These are phyloP conservation scores for Cephus rjabovi DNA, from an alignment of 2,888 invertebrate genomes.

Conservation along the genomic window DNA sequence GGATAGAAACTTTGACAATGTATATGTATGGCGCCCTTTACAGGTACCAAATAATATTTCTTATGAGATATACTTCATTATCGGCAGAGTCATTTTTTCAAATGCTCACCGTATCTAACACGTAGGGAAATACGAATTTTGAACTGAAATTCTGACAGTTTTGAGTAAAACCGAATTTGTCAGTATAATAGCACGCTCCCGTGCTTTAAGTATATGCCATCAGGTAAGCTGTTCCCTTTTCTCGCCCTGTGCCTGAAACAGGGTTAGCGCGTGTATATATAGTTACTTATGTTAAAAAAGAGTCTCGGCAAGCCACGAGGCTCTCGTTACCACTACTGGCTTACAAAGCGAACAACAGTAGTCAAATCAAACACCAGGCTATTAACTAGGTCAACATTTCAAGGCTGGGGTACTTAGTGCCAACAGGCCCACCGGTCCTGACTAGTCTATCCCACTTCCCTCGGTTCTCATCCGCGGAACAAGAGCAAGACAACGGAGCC, in stretches of 20 bases:
- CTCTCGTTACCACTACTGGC: slow-evolving; percentile 43
- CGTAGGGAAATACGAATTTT: neutral
- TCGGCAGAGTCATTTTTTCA: neutral
- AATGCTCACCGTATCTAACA: neutral
- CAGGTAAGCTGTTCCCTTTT: slow-evolving; percentile 1
- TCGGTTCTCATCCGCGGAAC: slow-evolving; percentile 20
- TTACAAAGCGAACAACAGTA: slow-evolving; percentile 55
- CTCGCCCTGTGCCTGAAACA: neutral
- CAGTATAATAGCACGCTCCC: neutral
- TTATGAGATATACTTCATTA: neutral
- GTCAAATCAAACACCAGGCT: slow-evolving; percentile 64
- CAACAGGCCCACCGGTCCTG: slow-evolving; percentile 24
- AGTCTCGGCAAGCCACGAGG: slow-evolving; percentile 19
- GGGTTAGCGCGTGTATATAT: slow-evolving; percentile 9
- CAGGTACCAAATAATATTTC: neutral
- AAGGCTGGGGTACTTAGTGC: slow-evolving; percentile 48
- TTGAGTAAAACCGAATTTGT: neutral
- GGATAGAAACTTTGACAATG: slow-evolving; percentile 24
- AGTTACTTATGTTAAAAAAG: slow-evolving; percentile 9
- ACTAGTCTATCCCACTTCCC: neutral
- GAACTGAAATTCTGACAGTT: neutral
- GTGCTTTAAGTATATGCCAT: neutral
- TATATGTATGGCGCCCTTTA: neutral
- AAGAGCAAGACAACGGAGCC: slow-evolving; percentile 38
- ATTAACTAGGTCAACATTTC: slow-evolving; percentile 64